phyloP scores from a whole-genome alignment of 2,888 invertebrate species.

The Priocnemis perturbator region DNA sequence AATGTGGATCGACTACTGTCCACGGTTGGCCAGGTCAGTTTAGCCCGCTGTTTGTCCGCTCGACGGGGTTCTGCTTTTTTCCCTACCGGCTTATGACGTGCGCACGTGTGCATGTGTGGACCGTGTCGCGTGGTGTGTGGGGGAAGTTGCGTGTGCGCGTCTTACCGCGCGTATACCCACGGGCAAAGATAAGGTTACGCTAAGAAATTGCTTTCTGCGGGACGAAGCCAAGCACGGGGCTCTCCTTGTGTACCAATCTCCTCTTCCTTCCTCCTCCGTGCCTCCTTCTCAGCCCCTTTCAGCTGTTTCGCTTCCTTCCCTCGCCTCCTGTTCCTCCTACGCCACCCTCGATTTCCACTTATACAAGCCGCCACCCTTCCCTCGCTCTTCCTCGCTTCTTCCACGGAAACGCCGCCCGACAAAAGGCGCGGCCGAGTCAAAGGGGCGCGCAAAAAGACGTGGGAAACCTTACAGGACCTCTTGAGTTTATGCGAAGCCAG shows the following conservation, averaged over 20 bases:
- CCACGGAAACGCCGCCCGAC: constrained; percentile 37
- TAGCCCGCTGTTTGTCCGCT: too few species aligned
- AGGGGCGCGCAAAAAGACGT: constrained; percentile 27
- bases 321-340: background rate
- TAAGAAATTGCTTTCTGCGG: constrained; percentile 65
- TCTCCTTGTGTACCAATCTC: constrained; percentile 36
- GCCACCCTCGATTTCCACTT: constrained; percentile 11
- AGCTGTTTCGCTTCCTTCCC: constrained; percentile 7
- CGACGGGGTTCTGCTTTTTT: too few species aligned
- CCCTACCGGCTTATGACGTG: too few species aligned
- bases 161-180: constrained; percentile 27
- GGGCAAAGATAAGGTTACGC: constrained; percentile 56
- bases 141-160: constrained; percentile 27
- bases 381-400: constrained; percentile 36
- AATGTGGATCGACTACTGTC: too few species aligned
- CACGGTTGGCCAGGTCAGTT: too few species aligned
- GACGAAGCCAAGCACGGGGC: constrained; percentile 50
- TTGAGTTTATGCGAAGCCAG: constrained; percentile 24
- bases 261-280: constrained; percentile 25
- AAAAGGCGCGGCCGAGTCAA: constrained; percentile 29
- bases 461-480: constrained; percentile 24
- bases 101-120: too few species aligned
- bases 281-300: constrained; percentile 23
- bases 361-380: background rate
- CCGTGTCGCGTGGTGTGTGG: too few species aligned